Percentiles rank a stretch among this genome's conserved stretches.
These are phyloP conservation scores for Pygocentrus nattereri DNA, from an alignment of 2,797 vertebrate species.

Conservation along the genomic window DNA sequence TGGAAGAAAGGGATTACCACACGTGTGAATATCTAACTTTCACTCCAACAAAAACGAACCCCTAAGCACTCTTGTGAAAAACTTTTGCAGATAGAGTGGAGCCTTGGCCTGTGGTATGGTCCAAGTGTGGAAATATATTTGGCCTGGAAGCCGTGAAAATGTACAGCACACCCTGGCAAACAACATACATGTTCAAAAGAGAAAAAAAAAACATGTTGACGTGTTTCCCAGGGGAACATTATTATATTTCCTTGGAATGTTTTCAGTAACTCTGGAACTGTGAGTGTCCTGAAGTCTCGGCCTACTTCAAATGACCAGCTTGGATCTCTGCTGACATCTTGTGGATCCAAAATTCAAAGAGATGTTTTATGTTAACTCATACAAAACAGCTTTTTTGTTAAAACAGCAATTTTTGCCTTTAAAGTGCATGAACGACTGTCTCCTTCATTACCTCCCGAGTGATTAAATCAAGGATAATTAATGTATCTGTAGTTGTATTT, in stretches of 20 bases:
- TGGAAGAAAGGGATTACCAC: conserved; percentile 24
- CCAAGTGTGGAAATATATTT: conserved; percentile 15
- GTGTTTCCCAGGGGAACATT: background rate
- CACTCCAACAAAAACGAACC: conserved; percentile 14
- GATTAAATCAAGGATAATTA: background rate
- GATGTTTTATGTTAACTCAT: background rate
- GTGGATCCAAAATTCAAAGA: conserved; percentile 27
- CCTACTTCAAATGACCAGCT: background rate
- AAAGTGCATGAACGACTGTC: background rate
- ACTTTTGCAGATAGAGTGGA: conserved; percentile 26
- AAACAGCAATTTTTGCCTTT: background rate
- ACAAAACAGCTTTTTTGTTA: too few relatives aligned
- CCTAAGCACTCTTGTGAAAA: background rate
- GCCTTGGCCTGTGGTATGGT: background rate
- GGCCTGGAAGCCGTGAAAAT: background rate
- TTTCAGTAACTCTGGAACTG: background rate
- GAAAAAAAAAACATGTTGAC: background rate
- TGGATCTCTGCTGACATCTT: conserved; percentile 54
- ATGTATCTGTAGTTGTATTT: background rate
- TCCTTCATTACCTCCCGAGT: background rate
- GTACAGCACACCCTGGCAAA: conserved; percentile 3
- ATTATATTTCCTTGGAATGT: background rate
- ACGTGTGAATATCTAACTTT: conserved; percentile 8
- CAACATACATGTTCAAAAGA: conserved; percentile 6
- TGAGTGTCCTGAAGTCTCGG: background rate